Evolutionary conservation across 2,797 vertebrate species (phyloP).

Genomic region (Lutjanus argentimaculatus): DNA sequence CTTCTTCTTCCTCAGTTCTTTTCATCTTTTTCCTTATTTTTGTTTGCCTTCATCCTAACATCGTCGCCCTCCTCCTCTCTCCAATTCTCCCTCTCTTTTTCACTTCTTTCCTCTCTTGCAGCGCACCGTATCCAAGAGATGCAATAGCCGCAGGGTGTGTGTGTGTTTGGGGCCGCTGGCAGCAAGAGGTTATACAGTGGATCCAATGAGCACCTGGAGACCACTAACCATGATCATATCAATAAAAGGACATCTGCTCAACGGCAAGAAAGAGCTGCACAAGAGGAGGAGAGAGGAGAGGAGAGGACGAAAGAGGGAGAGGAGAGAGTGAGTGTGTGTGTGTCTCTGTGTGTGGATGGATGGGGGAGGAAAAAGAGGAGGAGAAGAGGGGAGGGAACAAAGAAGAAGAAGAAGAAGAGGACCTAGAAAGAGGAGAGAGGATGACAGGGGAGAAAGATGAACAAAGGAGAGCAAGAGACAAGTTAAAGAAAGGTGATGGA

Average conservation of each 20-base stretch:
- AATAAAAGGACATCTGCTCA: conserved; percentile 79
- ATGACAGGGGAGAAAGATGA: conserved; percentile 9
- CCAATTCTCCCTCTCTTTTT: background rate
- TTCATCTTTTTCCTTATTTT: conserved; percentile 13
- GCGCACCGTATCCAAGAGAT: conserved; percentile 34
- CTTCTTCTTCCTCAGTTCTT: background rate
- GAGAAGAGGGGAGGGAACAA: conserved; percentile 25
- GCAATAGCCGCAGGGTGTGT: conserved; percentile 36
- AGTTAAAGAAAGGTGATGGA: conserved; percentile 1
- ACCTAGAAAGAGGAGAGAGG: background rate
- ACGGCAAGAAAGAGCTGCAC: conserved; percentile 31
- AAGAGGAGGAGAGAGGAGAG: background rate
- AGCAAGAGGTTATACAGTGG: conserved; percentile 46
- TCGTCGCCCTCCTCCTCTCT: background rate
- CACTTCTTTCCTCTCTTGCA: conserved; percentile 6
- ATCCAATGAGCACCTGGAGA: conserved; percentile 78
- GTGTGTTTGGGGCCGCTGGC: conserved; percentile 30
- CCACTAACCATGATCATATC: conserved; percentile 80
- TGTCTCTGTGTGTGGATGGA: conserved; percentile 1
- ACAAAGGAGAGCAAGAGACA: conserved; percentile 4
- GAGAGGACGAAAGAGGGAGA: background rate
- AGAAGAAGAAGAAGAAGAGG: background rate
- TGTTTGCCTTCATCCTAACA: conserved; percentile 11
- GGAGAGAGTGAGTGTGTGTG: background rate
- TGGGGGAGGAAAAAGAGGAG: conserved; percentile 14